Evolutionary conservation across 2,888 invertebrate genomes (phyloP), one percentile per base, ranked within the genome.

Genomic region (Patella depressa): DNA sequence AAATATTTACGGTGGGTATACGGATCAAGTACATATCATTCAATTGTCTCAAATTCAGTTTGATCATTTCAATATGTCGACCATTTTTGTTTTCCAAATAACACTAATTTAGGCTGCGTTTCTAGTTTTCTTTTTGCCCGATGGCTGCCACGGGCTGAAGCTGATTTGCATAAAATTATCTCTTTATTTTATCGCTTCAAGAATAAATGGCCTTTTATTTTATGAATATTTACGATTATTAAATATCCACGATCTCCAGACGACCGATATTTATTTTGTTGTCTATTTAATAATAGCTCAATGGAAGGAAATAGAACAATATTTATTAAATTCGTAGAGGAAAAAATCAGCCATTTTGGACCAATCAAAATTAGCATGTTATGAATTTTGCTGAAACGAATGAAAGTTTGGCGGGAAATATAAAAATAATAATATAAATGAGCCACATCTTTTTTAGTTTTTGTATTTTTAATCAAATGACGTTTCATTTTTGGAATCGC

Each of bases 121-220:
- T 65, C 65, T 65, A 65, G 19, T 65, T 65, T 65, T 19, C 24
- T 24, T 65, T 65, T 65, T 65, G 65, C 65, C 65, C 65, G 65
- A 65, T 19, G 12, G 24, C 65, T 24, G 65, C 24, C 65, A 65
- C 65, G 65, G 65, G 65, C 65, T 65, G 65, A 65, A 65, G 65
- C 65, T 24, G 65, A 65, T 65, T 65, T 65, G 65, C 65, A 65
- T 65, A 65, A 24, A 65, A 24, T 65, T 65, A 65, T 65, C 24
- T 65, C 19, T 14, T 19, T 11, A 65, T 24, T 24, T 65, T 17
- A 24, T 24, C 65, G 65, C 65, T 65, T 65, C 65, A 17, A 65
- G 24, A 65, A 24, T 65, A 24, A 65, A 65, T 14, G 2, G 19
- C 65, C 2, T 45, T 45, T 45, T 45, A 45, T 45, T 45, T 45